Base-by-base conservation (phyloP, 1,140 invertebrate genomes). In the Antheraea mylitta region DNA sequence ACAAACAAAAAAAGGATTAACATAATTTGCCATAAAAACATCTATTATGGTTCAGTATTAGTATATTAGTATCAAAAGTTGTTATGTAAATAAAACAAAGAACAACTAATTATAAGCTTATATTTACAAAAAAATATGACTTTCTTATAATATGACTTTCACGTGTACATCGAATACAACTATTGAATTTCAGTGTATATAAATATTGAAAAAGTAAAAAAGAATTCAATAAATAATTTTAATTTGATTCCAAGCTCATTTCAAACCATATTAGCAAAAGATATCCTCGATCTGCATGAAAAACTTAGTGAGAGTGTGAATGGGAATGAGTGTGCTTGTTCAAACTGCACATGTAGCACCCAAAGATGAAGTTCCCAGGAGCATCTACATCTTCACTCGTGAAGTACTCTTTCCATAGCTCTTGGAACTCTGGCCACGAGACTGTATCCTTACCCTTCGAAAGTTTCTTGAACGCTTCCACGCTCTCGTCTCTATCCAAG, bases 361-460 rank as follows among this genome's bases (percentile, higher is more conserved):
- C 96, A 78, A 96, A 96, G 81, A 96, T 95, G 86, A 93, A 96
- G 87, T 96, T 96, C 58, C 95, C 96, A 0, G 95, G 94, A 64
- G 95, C 94, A 38, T 92, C 92, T 0, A 93, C 89, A 75, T 97
- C 95, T 78, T 97, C 96, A 13, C 95, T 94, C 53, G 94, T 90
- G 85, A 97, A 97, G 79, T 95, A 97, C 79, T 97, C 95, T 85
- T 95, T 94, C 96, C 96, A 97, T 68, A 97, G 93, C 64, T 93
- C 92, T 66, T 93, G 93, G 79, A 97, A 97, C 81, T 96, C 94
- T n/a, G 94, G 92, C 78, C 95, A 95, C 72, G 93, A 94, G 13
- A 97, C 94, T 69, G 94, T 94, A 18, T 87, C 80, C 53, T 94
- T 93, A 2, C 95, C 96, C 79, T 95, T 93, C 19, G 95, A 93